Conservation (phyloP, 1,140 invertebrate species). For the Apis mellifera region DNA sequence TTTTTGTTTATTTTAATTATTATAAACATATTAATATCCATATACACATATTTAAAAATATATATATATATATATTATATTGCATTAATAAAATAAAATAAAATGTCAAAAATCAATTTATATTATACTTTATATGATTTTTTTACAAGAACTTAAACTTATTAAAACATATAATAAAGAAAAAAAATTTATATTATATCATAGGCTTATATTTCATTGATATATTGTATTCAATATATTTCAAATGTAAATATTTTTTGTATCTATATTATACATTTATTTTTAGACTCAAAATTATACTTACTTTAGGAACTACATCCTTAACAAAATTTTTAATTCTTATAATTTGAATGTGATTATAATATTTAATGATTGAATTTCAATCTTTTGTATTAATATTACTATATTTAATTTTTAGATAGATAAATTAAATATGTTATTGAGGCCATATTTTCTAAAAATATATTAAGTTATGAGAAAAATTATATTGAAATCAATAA, state of each 20-base stretch:
- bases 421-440: slow-evolving; percentile 1
- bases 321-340: slow-evolving; percentile 11
- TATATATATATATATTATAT: slow-evolving; percentile 42
- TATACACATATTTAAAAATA: slow-evolving; percentile 10
- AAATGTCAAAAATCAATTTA: slow-evolving; percentile 40
- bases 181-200: slow-evolving; percentile 1
- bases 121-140: slow-evolving; percentile 21
- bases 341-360: slow-evolving; percentile 15
- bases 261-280: slow-evolving; percentile 9
- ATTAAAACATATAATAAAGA: slow-evolving; percentile 17
- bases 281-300: not conserved
- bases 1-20: too few relatives aligned
- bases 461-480: not conserved
- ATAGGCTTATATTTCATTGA: slow-evolving; percentile 7
- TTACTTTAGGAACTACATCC: slow-evolving; percentile 31
- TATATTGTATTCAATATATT: slow-evolving; percentile 9
- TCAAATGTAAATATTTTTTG: not conserved
- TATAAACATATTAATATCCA: not conserved
- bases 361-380: not conserved
- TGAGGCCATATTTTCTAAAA: slow-evolving; percentile 12
- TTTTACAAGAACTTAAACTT: slow-evolving; percentile 22
- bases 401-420: not conserved
- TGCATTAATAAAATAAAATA: slow-evolving; percentile 39
- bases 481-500: not conserved
- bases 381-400: not conserved